Conservation (phyloP, 2,797 vertebrate genomes). For the Halcyon badia region DNA sequence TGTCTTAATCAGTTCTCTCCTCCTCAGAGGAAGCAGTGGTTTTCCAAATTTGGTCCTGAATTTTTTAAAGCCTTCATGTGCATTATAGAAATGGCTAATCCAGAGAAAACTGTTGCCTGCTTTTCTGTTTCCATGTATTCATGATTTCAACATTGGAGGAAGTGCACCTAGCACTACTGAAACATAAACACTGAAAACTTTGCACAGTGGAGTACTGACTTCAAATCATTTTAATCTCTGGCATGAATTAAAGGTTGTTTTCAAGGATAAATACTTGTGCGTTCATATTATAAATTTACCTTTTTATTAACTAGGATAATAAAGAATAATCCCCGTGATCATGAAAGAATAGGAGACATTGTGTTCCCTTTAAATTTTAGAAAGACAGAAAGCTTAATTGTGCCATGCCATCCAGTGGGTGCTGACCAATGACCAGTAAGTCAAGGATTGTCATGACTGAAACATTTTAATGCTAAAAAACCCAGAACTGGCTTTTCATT, state of each 20-base stretch:
- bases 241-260: slow-evolving; percentile 36
- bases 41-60: not conserved
- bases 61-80: not conserved
- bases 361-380: slow-evolving; percentile 14
- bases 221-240: slow-evolving; percentile 14
- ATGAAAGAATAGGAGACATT: not conserved
- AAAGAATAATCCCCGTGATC: slow-evolving; percentile 18
- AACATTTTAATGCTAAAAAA: slow-evolving; percentile 37
- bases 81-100: slow-evolving; percentile 18
- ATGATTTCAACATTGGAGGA: slow-evolving; percentile 25
- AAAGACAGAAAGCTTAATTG: not conserved
- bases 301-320: slow-evolving; percentile 12
- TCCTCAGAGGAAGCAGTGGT: not conserved
- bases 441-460: not conserved
- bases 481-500: not conserved
- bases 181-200: slow-evolving; percentile 34
- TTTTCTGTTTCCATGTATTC: slow-evolving; percentile 31
- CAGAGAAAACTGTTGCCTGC: not conserved
- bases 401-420: not conserved
- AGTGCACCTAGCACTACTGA: not conserved
- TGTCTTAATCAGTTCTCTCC: not conserved
- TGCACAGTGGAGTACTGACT: not conserved
- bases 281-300: slow-evolving; percentile 2
- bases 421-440: not conserved
- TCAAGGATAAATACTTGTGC: not conserved